These are phyloP conservation scores for Xenopus petersii DNA, from an alignment of 2,797 vertebrate species.

Conservation along the genomic window DNA sequence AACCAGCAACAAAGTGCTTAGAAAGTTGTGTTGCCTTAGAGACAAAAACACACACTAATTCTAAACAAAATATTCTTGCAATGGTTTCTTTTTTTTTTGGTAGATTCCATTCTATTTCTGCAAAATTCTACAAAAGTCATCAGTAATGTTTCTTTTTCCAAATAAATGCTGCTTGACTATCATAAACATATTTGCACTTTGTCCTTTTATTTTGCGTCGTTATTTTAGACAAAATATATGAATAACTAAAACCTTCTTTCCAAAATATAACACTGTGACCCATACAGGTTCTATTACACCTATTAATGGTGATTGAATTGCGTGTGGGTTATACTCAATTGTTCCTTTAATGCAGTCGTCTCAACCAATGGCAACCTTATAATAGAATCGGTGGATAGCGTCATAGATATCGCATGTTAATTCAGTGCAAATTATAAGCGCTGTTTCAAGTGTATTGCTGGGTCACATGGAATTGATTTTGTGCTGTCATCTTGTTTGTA, in stretches of 20 bases:
- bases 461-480: conserved; percentile 71
- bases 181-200: conserved; percentile 72
- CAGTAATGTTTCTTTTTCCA: not conserved
- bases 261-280: conserved; percentile 56
- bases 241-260: not conserved
- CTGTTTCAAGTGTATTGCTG: conserved; percentile 76
- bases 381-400: conserved; percentile 68
- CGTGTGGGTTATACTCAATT: conserved; percentile 63
- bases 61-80: conserved; percentile 40
- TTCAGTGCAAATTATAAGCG: conserved; percentile 75
- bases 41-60: conserved; percentile 61
- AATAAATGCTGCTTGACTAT: conserved; percentile 79
- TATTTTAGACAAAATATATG: not conserved
- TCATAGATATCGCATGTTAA: conserved; percentile 79
- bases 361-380: conserved; percentile 70
- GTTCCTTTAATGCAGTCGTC: conserved; percentile 69
- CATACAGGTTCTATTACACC: conserved; percentile 63
- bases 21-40: conserved; percentile 83
- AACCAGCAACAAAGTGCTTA: conserved; percentile 84
- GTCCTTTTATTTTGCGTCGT: not conserved
- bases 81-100: not conserved
- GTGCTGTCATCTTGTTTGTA: conserved; percentile 79
- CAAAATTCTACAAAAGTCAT: too few relatives aligned
- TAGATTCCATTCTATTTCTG: too few relatives aligned
- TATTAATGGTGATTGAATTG: conserved; percentile 55